These are phyloP conservation scores for Sipunculus nudus DNA, from an alignment of 2,888 invertebrate genomes.

Conservation along the genomic window DNA sequence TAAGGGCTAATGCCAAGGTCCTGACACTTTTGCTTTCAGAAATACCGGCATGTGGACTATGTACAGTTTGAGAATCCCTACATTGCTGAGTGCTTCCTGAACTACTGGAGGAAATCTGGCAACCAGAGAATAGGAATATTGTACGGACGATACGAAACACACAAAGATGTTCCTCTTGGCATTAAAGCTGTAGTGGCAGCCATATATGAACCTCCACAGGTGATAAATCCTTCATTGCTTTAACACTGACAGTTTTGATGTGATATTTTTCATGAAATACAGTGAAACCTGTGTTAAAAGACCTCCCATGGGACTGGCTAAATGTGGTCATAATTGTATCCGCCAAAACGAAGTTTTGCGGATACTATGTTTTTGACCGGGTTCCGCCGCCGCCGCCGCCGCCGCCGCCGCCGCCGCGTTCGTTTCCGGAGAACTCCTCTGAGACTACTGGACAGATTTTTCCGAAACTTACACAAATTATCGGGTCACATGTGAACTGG, in stretches of 20 bases:
- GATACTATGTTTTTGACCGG: no score
- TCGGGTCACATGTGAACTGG: no score
- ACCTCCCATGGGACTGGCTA: no score
- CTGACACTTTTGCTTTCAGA: constrained; percentile 71
- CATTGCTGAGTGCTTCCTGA: constrained; percentile 93
- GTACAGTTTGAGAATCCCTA: constrained; percentile 95
- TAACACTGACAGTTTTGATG: background rate
- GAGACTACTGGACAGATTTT: no score
- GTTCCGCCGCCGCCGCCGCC: no score
- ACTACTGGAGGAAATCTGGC: constrained; percentile 91
- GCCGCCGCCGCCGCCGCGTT: no score
- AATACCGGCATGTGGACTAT: constrained; percentile 95
- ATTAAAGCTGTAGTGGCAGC: constrained; percentile 87
- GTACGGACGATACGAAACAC: constrained; percentile 91
- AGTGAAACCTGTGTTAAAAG: no score
- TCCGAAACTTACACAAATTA: no score
- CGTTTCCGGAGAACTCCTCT: no score
- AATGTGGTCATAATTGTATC: no score
- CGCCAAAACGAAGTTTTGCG: no score
- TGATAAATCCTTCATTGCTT: constrained; percentile 55
- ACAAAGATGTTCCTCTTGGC: constrained; percentile 91
- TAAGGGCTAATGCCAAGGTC: no score
- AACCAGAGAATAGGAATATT: constrained; percentile 94
- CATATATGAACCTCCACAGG: constrained; percentile 98
- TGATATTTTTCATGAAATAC: background rate